Evolutionary conservation across 2,113 vertebrate species (phyloP).

Genomic region (Andinoacara biseriatus): DNA sequence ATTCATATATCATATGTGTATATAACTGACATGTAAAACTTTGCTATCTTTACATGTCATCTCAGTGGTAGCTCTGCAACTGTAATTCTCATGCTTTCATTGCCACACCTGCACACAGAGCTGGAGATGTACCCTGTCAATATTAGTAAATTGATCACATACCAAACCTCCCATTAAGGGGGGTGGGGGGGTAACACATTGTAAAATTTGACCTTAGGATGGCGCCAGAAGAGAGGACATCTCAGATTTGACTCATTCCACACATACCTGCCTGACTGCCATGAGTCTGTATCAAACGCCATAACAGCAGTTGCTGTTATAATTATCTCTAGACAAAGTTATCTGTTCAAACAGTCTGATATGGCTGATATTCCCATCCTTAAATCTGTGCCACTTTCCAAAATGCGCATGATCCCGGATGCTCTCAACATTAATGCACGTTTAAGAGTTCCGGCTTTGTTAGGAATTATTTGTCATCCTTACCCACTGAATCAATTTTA

Average conservation of each 20-base stretch:
- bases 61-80: background rate
- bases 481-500: background rate
- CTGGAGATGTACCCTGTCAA: background rate
- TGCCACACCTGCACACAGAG: background rate
- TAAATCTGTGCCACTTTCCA: no score
- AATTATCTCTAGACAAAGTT: background rate
- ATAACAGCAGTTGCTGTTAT: background rate
- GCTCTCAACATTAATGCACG: background rate
- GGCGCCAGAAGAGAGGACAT: background rate
- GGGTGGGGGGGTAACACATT: background rate
- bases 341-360: background rate
- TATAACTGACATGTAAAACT: background rate
- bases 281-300: background rate
- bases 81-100: background rate
- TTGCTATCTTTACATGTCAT: background rate
- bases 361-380: background rate
- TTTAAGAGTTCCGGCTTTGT: background rate
- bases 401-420: background rate
- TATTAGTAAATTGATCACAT: background rate
- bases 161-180: background rate
- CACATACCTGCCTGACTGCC: background rate
- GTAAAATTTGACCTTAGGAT: constrained; percentile 3
- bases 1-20: no score
- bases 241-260: background rate
- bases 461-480: background rate